A percentile compares a stretch with the other conserved stretches of the same genome.
Conservation (phyloP, 2,113 vertebrate genomes). For the Gallinago paraguaiae region DNA sequence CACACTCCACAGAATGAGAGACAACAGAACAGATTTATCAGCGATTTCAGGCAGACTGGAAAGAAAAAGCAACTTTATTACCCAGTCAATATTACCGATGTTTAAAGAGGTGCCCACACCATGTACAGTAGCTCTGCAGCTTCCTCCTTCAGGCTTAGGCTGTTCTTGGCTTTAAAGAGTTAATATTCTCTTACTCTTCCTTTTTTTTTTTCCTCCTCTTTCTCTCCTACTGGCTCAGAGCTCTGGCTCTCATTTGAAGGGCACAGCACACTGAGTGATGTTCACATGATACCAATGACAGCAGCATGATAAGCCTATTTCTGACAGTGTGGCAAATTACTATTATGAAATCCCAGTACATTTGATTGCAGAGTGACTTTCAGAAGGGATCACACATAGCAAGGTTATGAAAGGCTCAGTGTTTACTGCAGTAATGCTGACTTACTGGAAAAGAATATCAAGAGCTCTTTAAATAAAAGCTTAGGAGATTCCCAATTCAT, state of each 20-base stretch:
- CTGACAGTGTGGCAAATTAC: slow-evolving; percentile 66
- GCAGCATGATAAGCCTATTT: slow-evolving; percentile 55
- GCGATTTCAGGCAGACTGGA: not conserved
- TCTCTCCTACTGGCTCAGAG: not conserved
- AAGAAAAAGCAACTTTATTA: not conserved
- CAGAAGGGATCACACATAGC: slow-evolving; percentile 25
- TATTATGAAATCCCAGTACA: slow-evolving; percentile 56
- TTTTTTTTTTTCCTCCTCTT: not conserved
- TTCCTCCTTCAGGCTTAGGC: not conserved
- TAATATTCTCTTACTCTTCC: not conserved
- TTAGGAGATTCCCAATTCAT: slow-evolving; percentile 42
- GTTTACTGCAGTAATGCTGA: slow-evolving; percentile 31
- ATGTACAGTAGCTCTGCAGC: not conserved
- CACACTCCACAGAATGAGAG: not conserved
- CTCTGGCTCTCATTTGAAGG: slow-evolving; percentile 42
- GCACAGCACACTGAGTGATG: not conserved
- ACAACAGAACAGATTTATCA: not conserved
- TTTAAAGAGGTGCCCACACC: not conserved
- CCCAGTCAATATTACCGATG: too few relatives aligned
- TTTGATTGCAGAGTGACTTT: slow-evolving; percentile 68
- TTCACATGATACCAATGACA: slow-evolving; percentile 53
- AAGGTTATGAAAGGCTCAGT: slow-evolving; percentile 34
- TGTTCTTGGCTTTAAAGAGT: not conserved
- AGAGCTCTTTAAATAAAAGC: slow-evolving; percentile 36
- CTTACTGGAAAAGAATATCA: slow-evolving; percentile 16